A percentile compares a stretch with the other conserved stretches of the same genome.
Conservation (phyloP, 1,140 invertebrate genomes). For the Globodera ellingtonae region DNA sequence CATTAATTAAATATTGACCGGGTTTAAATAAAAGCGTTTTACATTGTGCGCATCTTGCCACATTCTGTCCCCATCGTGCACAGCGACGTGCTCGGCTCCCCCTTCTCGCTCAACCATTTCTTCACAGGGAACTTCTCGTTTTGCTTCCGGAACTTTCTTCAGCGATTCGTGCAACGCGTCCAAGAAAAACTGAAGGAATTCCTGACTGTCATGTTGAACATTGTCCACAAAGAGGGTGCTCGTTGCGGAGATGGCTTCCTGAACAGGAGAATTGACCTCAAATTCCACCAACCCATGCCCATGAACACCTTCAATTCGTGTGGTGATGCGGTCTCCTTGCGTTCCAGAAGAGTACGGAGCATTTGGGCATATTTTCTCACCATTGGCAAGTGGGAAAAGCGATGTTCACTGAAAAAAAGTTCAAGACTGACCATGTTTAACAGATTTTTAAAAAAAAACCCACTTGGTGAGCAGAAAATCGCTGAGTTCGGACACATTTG, state of each 20-base stretch:
- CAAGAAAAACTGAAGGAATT: constrained; percentile 82
- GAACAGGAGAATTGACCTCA: neutral
- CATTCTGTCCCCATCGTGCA: neutral
- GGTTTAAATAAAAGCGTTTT: neutral
- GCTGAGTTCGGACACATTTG: neutral
- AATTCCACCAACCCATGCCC: neutral
- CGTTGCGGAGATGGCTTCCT: constrained; percentile 75
- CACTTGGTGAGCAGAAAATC: neutral
- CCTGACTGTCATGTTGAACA: constrained; percentile 86
- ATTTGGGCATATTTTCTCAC: neutral
- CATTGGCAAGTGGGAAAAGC: neutral
- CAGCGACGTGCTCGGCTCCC: neutral
- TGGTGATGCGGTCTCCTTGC: neutral
- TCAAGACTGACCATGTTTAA: no score
- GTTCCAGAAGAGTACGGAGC: neutral
- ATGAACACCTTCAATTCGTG: neutral
- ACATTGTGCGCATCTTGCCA: neutral
- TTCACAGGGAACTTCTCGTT: no score
- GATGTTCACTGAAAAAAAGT: neutral
- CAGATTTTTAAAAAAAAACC: neutral
- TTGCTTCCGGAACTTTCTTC: constrained; percentile 67
- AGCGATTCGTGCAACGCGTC: constrained; percentile 87
- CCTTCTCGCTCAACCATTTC: neutral
- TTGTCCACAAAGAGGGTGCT: constrained; percentile 81
- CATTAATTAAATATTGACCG: neutral